Conservation (phyloP, 1,140 invertebrate genomes). For the Gryon sp. region DNA sequence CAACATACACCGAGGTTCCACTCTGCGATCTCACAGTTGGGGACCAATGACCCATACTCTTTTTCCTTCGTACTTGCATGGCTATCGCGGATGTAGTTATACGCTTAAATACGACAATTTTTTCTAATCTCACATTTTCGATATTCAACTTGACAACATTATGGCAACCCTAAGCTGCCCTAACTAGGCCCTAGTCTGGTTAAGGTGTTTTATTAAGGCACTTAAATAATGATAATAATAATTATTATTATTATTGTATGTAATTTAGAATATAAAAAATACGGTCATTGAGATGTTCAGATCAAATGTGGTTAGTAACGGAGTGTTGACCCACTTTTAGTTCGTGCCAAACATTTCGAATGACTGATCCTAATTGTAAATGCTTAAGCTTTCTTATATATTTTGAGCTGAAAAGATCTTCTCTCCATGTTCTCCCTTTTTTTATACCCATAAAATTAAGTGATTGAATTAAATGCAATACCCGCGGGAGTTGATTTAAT, state of each 20-base stretch:
- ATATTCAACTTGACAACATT: too few relatives aligned
- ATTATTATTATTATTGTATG: too few relatives aligned
- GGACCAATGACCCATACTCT: conserved; percentile 57
- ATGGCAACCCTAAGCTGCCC: too few relatives aligned
- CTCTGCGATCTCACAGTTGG: conserved; percentile 60
- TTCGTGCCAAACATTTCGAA: conserved; percentile 70
- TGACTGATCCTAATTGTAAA: conserved; percentile 63
- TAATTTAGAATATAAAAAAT: conserved; percentile 33
- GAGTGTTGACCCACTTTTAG: conserved; percentile 69
- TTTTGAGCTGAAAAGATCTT: conserved; percentile 15
- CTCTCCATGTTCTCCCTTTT: conserved; percentile 41
- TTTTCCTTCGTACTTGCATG: conserved; percentile 48
- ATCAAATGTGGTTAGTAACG: conserved; percentile 36
- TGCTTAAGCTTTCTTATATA: conserved; percentile 46
- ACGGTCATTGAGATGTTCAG: conserved; percentile 12
- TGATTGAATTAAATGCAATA: conserved; percentile 25
- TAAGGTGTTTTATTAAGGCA: too few relatives aligned
- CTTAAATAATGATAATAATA: too few relatives aligned
- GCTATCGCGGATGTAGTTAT: conserved; percentile 57
- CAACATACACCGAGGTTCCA: conserved; percentile 58
- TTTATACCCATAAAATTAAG: background rate
- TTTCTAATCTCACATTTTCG: too few relatives aligned
- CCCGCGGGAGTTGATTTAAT: background rate
- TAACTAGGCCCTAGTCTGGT: too few relatives aligned
- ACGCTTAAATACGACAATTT: conserved; percentile 59